Percentiles rank a stretch among this genome's conserved stretches.
These are phyloP conservation scores for Pseudoips prasinana DNA, from an alignment of 2,888 invertebrate genomes.

Conservation along the genomic window DNA sequence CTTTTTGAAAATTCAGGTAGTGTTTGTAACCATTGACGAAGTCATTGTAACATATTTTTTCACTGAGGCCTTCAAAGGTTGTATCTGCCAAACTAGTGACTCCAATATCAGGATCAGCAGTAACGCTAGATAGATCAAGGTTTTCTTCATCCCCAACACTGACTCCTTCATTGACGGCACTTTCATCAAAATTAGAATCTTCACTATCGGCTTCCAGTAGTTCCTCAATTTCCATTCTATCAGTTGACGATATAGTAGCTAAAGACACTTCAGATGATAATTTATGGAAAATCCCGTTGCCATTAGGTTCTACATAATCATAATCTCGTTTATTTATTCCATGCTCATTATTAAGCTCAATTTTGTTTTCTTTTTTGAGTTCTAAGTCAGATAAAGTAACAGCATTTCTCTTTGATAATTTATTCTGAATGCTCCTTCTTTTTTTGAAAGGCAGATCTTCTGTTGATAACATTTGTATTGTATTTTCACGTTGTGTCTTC, in stretches of 20 bases:
- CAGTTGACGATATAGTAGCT: background rate
- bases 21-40: constrained; percentile 66
- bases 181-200: no score
- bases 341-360: no score
- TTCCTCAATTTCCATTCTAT: background rate
- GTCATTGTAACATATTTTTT: constrained; percentile 59
- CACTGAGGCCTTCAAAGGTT: constrained; percentile 45
- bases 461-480: constrained; percentile 38
- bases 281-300: no score
- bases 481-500: constrained; percentile 48
- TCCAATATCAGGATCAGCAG: background rate
- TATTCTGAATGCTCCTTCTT: constrained; percentile 17
- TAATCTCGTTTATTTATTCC: constrained; percentile 11
- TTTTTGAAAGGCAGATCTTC: constrained; percentile 12
- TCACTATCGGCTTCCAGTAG: no score
- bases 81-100: constrained; percentile 22
- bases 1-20: constrained; percentile 62
- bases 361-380: no score
- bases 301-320: constrained; percentile 19
- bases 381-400: constrained; percentile 25
- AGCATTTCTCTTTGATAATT: constrained; percentile 33
- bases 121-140: no score
- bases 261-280: constrained; percentile 1
- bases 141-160: background rate
- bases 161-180: background rate